phyloP scores from a whole-genome alignment of 2,797 vertebrate genomes.

The Uromys caudimaculatus region DNA sequence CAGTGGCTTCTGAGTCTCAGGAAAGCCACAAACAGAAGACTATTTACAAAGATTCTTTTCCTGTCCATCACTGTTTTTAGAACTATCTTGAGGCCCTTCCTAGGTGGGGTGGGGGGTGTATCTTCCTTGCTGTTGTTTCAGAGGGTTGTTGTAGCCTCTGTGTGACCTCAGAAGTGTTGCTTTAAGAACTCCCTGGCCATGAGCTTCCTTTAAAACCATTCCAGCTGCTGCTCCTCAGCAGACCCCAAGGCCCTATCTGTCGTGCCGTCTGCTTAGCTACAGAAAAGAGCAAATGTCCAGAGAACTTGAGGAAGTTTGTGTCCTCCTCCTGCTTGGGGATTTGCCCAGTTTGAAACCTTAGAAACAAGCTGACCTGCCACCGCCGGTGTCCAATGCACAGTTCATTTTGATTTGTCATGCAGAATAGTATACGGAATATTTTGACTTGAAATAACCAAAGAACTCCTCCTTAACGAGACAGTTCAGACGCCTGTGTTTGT shows the following conservation, averaged over 20 bases:
- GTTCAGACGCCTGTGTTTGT: slow-evolving; percentile 78
- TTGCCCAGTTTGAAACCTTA: slow-evolving; percentile 74
- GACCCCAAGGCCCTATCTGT: not conserved
- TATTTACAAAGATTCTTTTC: slow-evolving; percentile 42
- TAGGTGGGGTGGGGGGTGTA: not conserved
- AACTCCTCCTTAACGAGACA: slow-evolving; percentile 77
- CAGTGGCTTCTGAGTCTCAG: slow-evolving; percentile 62
- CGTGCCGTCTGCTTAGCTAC: slow-evolving; percentile 16
- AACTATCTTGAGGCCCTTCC: slow-evolving; percentile 51
- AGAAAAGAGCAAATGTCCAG: slow-evolving; percentile 66
- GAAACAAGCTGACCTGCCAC: slow-evolving; percentile 77
- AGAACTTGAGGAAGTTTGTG: slow-evolving; percentile 58
- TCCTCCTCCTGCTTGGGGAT: slow-evolving; percentile 57
- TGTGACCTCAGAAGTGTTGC: not conserved
- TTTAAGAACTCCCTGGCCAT: slow-evolving; percentile 5
- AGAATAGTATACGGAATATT: slow-evolving; percentile 67
- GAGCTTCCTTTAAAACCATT: not conserved
- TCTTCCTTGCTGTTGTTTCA: slow-evolving; percentile 46
- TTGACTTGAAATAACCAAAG: slow-evolving; percentile 86
- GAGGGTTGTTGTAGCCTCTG: not conserved
- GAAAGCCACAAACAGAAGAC: slow-evolving; percentile 64
- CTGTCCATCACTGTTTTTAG: slow-evolving; percentile 54
- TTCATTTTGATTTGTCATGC: slow-evolving; percentile 71
- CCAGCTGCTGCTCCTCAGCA: not conserved
- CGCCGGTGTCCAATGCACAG: slow-evolving; percentile 72